These are phyloP conservation scores for Fistularia tabacaria DNA, from an alignment of 2,797 vertebrate genomes.

Conservation along the genomic window DNA sequence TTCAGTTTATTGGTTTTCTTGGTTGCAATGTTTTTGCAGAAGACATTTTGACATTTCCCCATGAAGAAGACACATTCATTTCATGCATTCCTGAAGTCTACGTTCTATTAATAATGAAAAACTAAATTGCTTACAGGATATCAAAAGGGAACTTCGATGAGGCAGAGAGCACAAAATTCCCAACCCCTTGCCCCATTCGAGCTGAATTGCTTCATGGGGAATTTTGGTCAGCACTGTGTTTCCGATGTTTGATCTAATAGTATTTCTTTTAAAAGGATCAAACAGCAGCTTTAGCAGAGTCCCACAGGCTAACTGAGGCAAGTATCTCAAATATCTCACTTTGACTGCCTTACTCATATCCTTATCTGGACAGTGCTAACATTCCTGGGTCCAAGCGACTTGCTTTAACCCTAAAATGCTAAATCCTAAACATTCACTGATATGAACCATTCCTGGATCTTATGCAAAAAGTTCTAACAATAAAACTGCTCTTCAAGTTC, in stretches of 20 bases:
- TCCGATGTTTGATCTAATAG: constrained; percentile 12
- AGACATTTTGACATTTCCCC: too few species aligned
- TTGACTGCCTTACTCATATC: not conserved
- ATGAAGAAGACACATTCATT: too few species aligned
- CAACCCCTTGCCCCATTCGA: constrained; percentile 11
- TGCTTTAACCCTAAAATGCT: not conserved
- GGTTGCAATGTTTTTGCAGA: too few species aligned
- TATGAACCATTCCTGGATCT: too few species aligned
- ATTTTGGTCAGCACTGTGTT: constrained; percentile 4
- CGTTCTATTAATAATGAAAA: not conserved
- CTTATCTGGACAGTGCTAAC: not conserved
- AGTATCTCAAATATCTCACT: not conserved
- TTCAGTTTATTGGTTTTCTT: too few species aligned
- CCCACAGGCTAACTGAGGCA: too few species aligned
- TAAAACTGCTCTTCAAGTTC: too few species aligned
- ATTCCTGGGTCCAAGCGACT: not conserved
- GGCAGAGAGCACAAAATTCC: constrained; percentile 7
- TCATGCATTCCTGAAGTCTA: too few species aligned
- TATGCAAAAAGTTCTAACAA: too few species aligned
- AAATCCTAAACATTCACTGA: not conserved
- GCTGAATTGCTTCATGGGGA: constrained; percentile 16
- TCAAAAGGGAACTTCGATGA: constrained; percentile 2
- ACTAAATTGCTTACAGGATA: not conserved
- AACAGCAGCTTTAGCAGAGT: not conserved
- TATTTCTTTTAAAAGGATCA: not conserved